phyloP scores from a whole-genome alignment of 2,113 vertebrate species.

The Telmatochromis brachygnathus region DNA sequence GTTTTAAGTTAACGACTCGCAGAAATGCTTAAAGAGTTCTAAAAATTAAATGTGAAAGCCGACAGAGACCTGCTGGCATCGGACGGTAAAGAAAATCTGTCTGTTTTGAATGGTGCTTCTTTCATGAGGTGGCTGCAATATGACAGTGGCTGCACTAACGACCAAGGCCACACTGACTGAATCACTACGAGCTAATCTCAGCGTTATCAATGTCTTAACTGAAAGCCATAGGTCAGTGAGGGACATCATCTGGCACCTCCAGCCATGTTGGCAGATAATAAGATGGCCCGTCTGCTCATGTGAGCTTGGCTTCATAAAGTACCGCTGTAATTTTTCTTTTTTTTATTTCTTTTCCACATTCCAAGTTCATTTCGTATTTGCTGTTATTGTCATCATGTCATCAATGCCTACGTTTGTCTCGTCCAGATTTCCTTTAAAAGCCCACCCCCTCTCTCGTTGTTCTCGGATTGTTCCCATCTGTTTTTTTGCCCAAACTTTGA shows the following conservation, averaged over 20 bases:
- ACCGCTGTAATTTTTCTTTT: neutral
- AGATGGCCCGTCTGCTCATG: neutral
- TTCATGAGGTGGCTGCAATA: constrained; percentile 15
- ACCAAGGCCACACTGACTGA: constrained; percentile 1
- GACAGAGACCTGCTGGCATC: neutral
- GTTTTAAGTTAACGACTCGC: neutral
- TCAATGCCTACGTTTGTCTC: constrained; percentile 35
- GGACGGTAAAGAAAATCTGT: neutral
- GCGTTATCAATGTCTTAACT: constrained; percentile 22
- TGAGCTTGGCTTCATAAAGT: constrained; percentile 9
- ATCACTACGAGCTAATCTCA: neutral
- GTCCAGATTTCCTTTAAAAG: constrained; percentile 7
- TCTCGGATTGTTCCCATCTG: neutral
- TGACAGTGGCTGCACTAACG: neutral
- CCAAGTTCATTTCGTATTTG: constrained; percentile 43
- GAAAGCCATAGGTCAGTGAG: constrained; percentile 51
- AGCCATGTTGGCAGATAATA: neutral
- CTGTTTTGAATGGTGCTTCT: constrained; percentile 29
- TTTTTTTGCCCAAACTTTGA: constrained; percentile 39
- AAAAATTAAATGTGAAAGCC: neutral
- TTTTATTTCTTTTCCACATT: constrained; percentile 27
- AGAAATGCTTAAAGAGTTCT: neutral
- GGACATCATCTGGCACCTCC: constrained; percentile 13
- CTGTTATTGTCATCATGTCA: constrained; percentile 24
- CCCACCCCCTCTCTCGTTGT: neutral